phyloP scores from a whole-genome alignment of 2,888 invertebrate species.

The Microdon myrmicae region DNA sequence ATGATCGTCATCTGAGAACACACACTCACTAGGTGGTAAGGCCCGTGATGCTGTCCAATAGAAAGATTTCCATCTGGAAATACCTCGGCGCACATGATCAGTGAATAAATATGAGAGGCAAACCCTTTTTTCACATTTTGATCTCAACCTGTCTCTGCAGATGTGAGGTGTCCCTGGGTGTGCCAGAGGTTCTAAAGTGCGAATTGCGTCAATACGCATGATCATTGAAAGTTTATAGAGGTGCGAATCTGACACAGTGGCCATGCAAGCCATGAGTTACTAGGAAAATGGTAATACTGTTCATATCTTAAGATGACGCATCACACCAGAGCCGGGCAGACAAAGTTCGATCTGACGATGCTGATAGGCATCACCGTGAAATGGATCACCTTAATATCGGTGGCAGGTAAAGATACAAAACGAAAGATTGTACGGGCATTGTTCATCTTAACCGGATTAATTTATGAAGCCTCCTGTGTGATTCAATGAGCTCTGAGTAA shows the following conservation, averaged over 20 bases:
- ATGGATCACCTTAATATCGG: slow-evolving; percentile 19
- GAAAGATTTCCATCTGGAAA: slow-evolving; percentile 44
- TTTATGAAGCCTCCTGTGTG: slow-evolving; percentile 12
- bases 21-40: slow-evolving; percentile 42
- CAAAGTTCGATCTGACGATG: slow-evolving; percentile 28
- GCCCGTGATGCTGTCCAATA: slow-evolving; percentile 46
- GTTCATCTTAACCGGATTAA: slow-evolving; percentile 46
- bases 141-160: slow-evolving; percentile 37
- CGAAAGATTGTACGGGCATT: slow-evolving; percentile 23
- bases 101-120: slow-evolving; percentile 14
- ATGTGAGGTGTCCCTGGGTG: slow-evolving; percentile 27
- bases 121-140: slow-evolving; percentile 39
- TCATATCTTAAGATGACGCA: too few relatives aligned
- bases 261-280: too few relatives aligned
- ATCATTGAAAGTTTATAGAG: slow-evolving; percentile 26
- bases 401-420: slow-evolving; percentile 8
- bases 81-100: slow-evolving; percentile 8
- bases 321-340: too few relatives aligned
- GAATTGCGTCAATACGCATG: slow-evolving; percentile 36
- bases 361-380: slow-evolving; percentile 43
- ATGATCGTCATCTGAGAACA: slow-evolving; percentile 19
- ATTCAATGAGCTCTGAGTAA: neutral
- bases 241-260: slow-evolving; percentile 34
- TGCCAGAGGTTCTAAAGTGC: slow-evolving; percentile 38
- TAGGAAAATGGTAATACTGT: too few relatives aligned